Base-by-base conservation (phyloP, 53 echinoderm and acorn worm species). In the Antedon mediterranea region DNA sequence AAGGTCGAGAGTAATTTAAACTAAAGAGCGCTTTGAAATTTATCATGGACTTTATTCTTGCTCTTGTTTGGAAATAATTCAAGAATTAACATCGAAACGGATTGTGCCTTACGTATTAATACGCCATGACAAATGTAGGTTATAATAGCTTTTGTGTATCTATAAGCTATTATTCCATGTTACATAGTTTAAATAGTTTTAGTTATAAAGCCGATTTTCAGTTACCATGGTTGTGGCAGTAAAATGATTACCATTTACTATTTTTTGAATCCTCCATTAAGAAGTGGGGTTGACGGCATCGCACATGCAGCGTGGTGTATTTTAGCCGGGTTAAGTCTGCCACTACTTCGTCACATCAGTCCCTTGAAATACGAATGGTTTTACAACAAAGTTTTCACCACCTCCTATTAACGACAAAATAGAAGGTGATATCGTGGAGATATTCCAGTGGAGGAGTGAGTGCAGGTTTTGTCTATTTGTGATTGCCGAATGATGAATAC, bases 361-460 rank as follows among this genome's bases (percentile, higher is more conserved):
- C 57, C 57, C 57, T 57, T 57, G 57, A 57, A 57, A 57, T 57
- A 57, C 57, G 57, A 57, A 57, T 57, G 57, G 57, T 57, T 57
- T 57, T 57, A 57, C 57, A 57, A 57, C 57, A 37, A 37, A 37
- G 57, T 57, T 57, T 57, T n/a, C n/a, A n/a, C 57, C 57, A 57
- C 57, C 57, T 57, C 57, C 57, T 57, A 57, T 57, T 23, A 57
- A 57, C 57, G 23, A 57, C 23, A 57, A 57, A 57, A 57, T 57
- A 57, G 57, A 57, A 57, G 57, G 57, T 57, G 57, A 57, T 11
- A 18, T 26, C 20, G 57, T 57, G 57, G 57, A 57, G 57, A 26
- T 23, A 15, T 57, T 57, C 41, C 41, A 5, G n/a, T n/a, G n/a
- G n/a, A n/a, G n/a, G n/a, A n/a, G n/a, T n/a, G n/a, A n/a, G n/a